Evolutionary conservation across 2,888 invertebrate genomes (phyloP).

Genomic region (Julus scandinavius): DNA sequence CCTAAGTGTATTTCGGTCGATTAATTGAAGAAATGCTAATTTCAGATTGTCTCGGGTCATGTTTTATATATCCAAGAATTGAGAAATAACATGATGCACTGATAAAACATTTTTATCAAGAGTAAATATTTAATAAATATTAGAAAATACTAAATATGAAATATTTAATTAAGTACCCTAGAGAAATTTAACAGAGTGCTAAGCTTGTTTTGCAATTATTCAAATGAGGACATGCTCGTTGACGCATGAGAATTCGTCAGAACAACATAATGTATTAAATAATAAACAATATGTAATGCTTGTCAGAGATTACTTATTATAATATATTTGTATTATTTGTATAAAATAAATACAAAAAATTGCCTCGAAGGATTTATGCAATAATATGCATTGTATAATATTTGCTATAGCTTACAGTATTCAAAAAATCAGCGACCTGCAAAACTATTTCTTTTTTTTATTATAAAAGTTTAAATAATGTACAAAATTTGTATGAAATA

Average conservation of each 20-base stretch:
- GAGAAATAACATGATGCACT: background rate
- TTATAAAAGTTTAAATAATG: background rate
- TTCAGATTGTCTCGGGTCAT: background rate
- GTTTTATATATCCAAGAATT: background rate
- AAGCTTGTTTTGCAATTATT: conserved; percentile 3
- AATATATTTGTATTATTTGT: background rate
- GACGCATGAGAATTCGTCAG: background rate
- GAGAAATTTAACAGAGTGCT: conserved; percentile 34
- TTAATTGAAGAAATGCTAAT: background rate
- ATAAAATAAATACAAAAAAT: background rate
- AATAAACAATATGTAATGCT: background rate
- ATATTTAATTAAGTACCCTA: background rate
- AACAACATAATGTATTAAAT: background rate
- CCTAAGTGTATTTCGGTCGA: background rate
- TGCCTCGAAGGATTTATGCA: too few species aligned
- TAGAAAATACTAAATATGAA: background rate
- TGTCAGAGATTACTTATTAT: background rate
- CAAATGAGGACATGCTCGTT: background rate
- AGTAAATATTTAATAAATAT: conserved; percentile 21
- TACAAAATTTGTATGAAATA: background rate
- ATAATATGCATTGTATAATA: too few species aligned
- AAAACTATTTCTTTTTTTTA: too few species aligned
- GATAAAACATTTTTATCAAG: background rate
- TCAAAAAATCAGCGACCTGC: too few species aligned
- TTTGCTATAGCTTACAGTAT: too few species aligned